Conservation (phyloP, 2,888 invertebrate species). For the Luffia ferchaultella region DNA sequence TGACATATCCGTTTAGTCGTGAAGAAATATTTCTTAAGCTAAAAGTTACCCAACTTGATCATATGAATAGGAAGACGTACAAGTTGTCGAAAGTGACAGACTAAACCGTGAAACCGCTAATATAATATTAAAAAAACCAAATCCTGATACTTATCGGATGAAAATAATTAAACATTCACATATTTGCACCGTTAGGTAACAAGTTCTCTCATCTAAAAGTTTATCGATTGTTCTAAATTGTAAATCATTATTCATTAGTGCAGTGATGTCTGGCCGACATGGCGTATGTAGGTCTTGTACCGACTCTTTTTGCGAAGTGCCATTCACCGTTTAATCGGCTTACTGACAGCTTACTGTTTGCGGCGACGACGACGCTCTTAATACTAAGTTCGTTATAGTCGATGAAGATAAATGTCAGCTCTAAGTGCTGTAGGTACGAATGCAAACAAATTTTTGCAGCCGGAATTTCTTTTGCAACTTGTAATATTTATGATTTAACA, state of each 20-base stretch:
- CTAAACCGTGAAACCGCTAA: too few relatives aligned
- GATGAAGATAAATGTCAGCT: slow-evolving; percentile 17
- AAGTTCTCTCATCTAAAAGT: not conserved
- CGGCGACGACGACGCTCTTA: slow-evolving; percentile 26
- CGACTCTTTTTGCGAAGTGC: slow-evolving; percentile 10
- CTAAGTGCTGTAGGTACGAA: not conserved
- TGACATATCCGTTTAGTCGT: too few relatives aligned
- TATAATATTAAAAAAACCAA: too few relatives aligned
- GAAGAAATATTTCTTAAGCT: too few relatives aligned
- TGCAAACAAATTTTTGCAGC: too few relatives aligned
- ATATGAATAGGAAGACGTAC: too few relatives aligned
- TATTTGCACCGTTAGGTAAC: not conserved
- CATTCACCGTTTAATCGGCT: slow-evolving; percentile 18
- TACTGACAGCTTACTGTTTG: slow-evolving; percentile 17
- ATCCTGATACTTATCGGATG: not conserved
- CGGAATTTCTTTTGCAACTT: too few relatives aligned
- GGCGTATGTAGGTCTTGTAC: not conserved
- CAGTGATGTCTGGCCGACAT: not conserved
- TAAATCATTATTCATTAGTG: not conserved
- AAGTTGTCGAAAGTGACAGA: too few relatives aligned
- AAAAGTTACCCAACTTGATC: too few relatives aligned
- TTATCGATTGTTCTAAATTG: not conserved
- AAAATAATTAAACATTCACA: not conserved
- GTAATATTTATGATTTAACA: too few relatives aligned
- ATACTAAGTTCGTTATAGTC: slow-evolving; percentile 31